phyloP scores from a whole-genome alignment of 2,888 invertebrate species.

The Theodoxus fluviatilis region DNA sequence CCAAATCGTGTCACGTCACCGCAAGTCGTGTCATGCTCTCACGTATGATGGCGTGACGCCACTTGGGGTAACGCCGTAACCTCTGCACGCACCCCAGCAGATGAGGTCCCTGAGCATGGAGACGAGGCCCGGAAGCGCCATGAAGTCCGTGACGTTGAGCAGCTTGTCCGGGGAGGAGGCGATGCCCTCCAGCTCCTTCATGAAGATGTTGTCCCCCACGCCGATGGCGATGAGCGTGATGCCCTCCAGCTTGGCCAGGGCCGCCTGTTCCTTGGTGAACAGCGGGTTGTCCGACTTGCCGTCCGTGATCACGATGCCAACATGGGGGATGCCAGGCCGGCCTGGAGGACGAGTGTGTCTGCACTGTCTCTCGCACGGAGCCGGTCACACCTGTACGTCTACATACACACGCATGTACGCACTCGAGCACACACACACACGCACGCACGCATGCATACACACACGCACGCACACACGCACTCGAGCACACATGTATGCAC shows the following conservation, averaged over 20 bases:
- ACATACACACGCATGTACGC: no score
- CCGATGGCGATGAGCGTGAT: conserved; percentile 50
- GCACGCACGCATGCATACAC: no score
- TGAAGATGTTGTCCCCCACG: conserved; percentile 45
- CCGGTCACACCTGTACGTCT: no score
- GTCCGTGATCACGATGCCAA: conserved; percentile 53
- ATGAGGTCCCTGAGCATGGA: conserved; percentile 31
- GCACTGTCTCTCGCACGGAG: no score
- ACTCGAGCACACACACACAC: no score
- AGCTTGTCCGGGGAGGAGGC: conserved; percentile 34
- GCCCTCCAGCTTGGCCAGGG: conserved; percentile 32
- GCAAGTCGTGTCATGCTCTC: no score
- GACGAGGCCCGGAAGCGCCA: conserved; percentile 29
- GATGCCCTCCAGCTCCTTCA: conserved; percentile 45
- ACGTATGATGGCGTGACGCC: no score
- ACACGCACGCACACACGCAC: no score
- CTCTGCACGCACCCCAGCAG: conserved; percentile 33
- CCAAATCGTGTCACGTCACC: no score
- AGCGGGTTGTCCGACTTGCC: conserved; percentile 45
- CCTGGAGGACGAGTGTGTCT: no score
- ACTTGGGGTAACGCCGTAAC: conserved; percentile 23
- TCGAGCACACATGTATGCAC: no score
- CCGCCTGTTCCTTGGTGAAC: conserved; percentile 39
- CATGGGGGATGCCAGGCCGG: conserved; percentile 43
- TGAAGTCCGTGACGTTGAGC: conserved; percentile 32